A percentile compares a stretch with the other conserved stretches of the same genome.
Conservation (phyloP, 2,888 invertebrate species). For the Agapostemon virescens region DNA sequence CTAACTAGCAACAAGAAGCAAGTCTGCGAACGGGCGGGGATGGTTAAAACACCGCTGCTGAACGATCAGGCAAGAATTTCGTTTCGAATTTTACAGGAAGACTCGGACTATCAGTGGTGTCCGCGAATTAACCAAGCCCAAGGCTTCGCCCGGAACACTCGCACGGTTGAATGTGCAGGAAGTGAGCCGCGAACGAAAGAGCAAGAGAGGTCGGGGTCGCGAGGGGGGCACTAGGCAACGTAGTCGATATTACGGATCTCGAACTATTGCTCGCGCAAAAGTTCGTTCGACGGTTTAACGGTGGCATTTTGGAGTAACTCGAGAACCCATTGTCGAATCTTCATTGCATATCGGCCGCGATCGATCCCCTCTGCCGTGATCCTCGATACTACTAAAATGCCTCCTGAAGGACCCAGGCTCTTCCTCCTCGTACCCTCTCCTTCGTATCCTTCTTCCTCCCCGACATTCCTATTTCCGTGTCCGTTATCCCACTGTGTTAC, state of each 20-base stretch:
- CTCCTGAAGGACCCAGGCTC: slow-evolving; percentile 27
- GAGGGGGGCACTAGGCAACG: slow-evolving; percentile 20
- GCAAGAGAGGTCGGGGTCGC: slow-evolving; percentile 33
- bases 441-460: not conserved
- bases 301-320: slow-evolving; percentile 56
- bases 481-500: slow-evolving; percentile 22
- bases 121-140: slow-evolving; percentile 62
- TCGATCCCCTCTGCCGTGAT: slow-evolving; percentile 44
- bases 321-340: slow-evolving; percentile 53
- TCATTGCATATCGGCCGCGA: slow-evolving; percentile 46
- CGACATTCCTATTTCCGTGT: slow-evolving; percentile 3
- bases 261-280: slow-evolving; percentile 60
- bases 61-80: slow-evolving; percentile 32
- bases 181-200: slow-evolving; percentile 51
- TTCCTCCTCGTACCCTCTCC: not conserved
- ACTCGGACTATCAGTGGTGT: slow-evolving; percentile 42
- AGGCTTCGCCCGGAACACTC: slow-evolving; percentile 56
- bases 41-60: slow-evolving; percentile 16
- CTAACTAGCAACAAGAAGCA: too few relatives aligned
- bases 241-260: slow-evolving; percentile 61
- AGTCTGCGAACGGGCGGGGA: not conserved
- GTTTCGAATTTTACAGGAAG: slow-evolving; percentile 37
- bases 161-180: slow-evolving; percentile 62
- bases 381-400: slow-evolving; percentile 44
- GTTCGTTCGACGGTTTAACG: slow-evolving; percentile 57